Evolutionary conservation across 2,888 invertebrate species (phyloP).

Genomic region (Noctua janthina): DNA sequence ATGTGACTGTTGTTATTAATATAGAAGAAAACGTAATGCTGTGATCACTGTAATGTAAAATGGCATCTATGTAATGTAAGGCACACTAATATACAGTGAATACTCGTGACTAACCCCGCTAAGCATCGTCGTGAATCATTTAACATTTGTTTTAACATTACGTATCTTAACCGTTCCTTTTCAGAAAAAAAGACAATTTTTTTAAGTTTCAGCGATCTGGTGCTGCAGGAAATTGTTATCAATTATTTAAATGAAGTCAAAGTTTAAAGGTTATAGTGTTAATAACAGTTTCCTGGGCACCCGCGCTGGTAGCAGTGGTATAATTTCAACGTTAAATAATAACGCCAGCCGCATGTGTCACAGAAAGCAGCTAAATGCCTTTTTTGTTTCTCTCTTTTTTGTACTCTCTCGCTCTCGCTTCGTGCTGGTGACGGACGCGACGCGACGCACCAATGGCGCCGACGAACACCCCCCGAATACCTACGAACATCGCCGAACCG

Average conservation of each 20-base stretch:
- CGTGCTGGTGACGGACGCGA: constrained; percentile 85
- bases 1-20: constrained; percentile 89
- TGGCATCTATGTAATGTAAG: constrained; percentile 84
- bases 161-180: constrained; percentile 69
- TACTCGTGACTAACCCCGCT: constrained; percentile 88
- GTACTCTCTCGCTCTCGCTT: constrained; percentile 90
- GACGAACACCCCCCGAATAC: constrained; percentile 44
- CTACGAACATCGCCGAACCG: constrained; percentile 56
- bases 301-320: constrained; percentile 63
- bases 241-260: constrained; percentile 14
- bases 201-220: constrained; percentile 59
- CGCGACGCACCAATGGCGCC: constrained; percentile 68
- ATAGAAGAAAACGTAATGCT: constrained; percentile 76
- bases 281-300: constrained; percentile 56
- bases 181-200: constrained; percentile 61
- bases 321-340: constrained; percentile 72
- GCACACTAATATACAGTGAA: constrained; percentile 84
- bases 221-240: constrained; percentile 59
- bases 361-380: constrained; percentile 85
- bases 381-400: constrained; percentile 88
- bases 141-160: constrained; percentile 77
- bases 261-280: not conserved
- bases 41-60: constrained; percentile 81
- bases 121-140: constrained; percentile 81
- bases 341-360: constrained; percentile 87